These are phyloP conservation scores for Taenaris catops DNA, from an alignment of 2,888 invertebrate genomes.

Conservation along the genomic window DNA sequence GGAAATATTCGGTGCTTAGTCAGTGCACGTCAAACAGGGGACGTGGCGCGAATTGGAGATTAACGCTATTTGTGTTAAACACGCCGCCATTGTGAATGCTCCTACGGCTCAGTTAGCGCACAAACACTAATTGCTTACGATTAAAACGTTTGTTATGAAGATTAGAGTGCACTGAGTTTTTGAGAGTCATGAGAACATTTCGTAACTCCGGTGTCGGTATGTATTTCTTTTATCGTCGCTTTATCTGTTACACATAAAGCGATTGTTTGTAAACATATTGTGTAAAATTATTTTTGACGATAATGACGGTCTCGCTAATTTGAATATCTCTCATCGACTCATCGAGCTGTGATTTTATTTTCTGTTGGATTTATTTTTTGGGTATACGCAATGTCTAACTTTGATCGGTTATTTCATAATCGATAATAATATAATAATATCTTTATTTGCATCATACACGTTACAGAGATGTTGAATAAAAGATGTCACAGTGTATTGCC, in stretches of 20 bases:
- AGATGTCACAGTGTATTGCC: no score
- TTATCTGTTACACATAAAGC: not conserved
- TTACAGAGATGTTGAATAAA: no score
- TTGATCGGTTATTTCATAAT: no score
- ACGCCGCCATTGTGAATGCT: slow-evolving; percentile 50
- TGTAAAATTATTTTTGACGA: no score
- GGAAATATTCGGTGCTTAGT: slow-evolving; percentile 56
- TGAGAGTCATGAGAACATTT: slow-evolving; percentile 31
- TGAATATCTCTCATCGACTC: no score
- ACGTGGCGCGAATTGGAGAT: slow-evolving; percentile 46
- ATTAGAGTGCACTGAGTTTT: slow-evolving; percentile 35
- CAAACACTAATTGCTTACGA: slow-evolving; percentile 35
- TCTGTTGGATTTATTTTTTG: no score
- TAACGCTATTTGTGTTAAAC: slow-evolving; percentile 70
- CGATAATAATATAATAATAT: no score
- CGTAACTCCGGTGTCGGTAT: slow-evolving; percentile 4
- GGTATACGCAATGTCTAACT: no score
- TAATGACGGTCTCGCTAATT: no score
- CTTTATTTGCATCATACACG: no score
- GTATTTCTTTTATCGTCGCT: slow-evolving; percentile 2
- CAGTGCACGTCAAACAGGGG: slow-evolving; percentile 58
- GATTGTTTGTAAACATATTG: not conserved
- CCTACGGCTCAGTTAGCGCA: slow-evolving; percentile 41
- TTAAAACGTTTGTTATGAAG: slow-evolving; percentile 32
- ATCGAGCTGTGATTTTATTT: no score